phyloP scores from a whole-genome alignment of 2,797 vertebrate species.

The Oreochromis grahami region DNA sequence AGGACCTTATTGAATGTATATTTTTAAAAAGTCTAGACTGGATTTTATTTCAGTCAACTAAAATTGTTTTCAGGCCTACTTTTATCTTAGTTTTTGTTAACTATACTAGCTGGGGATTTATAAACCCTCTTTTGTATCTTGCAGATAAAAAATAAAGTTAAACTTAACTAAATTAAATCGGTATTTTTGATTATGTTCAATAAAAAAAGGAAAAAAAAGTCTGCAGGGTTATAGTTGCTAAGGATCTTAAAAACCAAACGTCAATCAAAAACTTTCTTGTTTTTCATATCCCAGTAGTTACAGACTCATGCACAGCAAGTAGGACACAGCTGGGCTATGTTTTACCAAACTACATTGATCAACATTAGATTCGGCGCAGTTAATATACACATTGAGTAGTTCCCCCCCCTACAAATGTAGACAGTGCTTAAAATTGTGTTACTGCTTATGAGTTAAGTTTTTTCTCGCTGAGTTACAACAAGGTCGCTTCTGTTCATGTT shows the following conservation, averaged over 20 bases:
- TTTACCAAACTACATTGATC: background rate
- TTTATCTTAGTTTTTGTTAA: background rate
- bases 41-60: background rate
- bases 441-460: background rate
- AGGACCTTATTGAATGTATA: background rate
- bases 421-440: background rate
- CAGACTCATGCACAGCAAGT: background rate
- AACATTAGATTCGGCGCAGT: background rate
- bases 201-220: background rate
- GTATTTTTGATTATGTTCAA: background rate
- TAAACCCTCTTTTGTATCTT: background rate
- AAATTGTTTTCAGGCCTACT: background rate
- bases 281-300: background rate
- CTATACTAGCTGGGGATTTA: background rate
- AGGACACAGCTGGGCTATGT: accelerated
- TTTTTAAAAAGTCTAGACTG: background rate
- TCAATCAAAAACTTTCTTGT: background rate
- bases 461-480: background rate
- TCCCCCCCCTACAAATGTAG: background rate
- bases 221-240: background rate
- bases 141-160: background rate
- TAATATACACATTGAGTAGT: background rate
- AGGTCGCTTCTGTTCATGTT: background rate
- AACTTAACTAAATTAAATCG: background rate
- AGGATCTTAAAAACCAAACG: background rate